Conservation (phyloP, 2,888 invertebrate species). For the Ceraclea dissimilis region DNA sequence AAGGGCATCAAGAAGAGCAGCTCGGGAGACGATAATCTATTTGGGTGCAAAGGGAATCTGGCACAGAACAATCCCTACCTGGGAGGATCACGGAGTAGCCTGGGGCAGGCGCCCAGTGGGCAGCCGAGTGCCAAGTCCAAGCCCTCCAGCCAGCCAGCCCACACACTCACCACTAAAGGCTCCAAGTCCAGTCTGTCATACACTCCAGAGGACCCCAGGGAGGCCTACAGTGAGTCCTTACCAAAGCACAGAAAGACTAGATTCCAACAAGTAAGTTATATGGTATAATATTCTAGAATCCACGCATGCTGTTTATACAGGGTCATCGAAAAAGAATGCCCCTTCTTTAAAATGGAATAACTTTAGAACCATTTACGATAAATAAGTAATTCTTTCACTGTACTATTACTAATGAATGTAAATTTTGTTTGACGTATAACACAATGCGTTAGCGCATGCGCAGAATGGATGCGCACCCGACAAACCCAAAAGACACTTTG, state of each 20-base stretch:
- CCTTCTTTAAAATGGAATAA: too few relatives aligned
- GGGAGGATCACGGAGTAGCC: constrained; percentile 43
- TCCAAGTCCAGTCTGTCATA: constrained; percentile 43
- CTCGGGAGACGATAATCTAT: constrained; percentile 60
- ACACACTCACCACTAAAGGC: constrained; percentile 33
- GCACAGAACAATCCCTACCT: constrained; percentile 38
- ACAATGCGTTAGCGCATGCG: too few relatives aligned
- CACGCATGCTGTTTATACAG: not conserved
- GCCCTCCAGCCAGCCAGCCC: not conserved
- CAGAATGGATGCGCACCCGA: too few relatives aligned
- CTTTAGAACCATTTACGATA: too few relatives aligned
- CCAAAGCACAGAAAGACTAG: constrained; percentile 82
- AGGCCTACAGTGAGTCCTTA: constrained; percentile 58
- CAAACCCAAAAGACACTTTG: too few relatives aligned
- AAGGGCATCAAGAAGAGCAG: constrained; percentile 70
- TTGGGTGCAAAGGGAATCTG: constrained; percentile 30
- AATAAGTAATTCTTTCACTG: too few relatives aligned
- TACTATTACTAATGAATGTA: too few relatives aligned
- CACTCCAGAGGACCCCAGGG: constrained; percentile 36
- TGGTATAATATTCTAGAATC: not conserved
- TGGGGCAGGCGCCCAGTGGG: constrained; percentile 34
- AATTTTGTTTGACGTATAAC: too few relatives aligned
- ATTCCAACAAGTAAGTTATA: constrained; percentile 63
- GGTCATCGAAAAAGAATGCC: too few relatives aligned
- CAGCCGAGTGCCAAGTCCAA: constrained; percentile 8